phyloP scores from a whole-genome alignment of 2,888 invertebrate species.

The Parnassius smintheus region DNA sequence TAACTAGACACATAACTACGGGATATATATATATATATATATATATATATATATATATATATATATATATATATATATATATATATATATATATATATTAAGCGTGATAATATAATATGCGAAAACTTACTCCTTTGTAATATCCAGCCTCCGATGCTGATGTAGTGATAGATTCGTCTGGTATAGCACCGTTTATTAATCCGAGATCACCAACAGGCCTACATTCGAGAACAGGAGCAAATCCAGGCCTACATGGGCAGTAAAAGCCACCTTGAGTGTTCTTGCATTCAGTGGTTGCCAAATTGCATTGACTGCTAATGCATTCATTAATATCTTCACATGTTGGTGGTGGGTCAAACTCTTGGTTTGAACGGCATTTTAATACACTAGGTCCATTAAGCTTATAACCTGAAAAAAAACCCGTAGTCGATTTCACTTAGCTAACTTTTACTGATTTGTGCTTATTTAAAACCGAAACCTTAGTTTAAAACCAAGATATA shows the following conservation, averaged over 20 bases:
- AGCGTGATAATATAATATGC: too few species aligned
- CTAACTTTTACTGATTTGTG: too few species aligned
- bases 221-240: conserved; percentile 92
- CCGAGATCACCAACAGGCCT: conserved; percentile 95
- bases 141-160: conserved; percentile 92
- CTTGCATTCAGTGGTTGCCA: conserved; percentile 93
- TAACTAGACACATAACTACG: too few species aligned
- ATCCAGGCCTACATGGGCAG: conserved; percentile 92
- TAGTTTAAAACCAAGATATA: too few species aligned
- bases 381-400: conserved; percentile 91
- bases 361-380: conserved; percentile 91
- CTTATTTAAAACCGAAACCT: too few species aligned
- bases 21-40: too few species aligned
- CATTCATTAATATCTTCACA: conserved; percentile 97
- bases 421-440: not conserved
- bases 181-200: conserved; percentile 92
- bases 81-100: too few species aligned
- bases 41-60: too few species aligned
- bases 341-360: conserved; percentile 90
- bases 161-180: conserved; percentile 93
- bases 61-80: too few species aligned
- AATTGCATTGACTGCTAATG: conserved; percentile 92
- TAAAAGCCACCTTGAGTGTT: conserved; percentile 94
- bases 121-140: conserved; percentile 85
- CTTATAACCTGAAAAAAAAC: conserved; percentile 84